Base-by-base conservation (phyloP, 2,113 vertebrate species). In the Prunella fulvescens region DNA sequence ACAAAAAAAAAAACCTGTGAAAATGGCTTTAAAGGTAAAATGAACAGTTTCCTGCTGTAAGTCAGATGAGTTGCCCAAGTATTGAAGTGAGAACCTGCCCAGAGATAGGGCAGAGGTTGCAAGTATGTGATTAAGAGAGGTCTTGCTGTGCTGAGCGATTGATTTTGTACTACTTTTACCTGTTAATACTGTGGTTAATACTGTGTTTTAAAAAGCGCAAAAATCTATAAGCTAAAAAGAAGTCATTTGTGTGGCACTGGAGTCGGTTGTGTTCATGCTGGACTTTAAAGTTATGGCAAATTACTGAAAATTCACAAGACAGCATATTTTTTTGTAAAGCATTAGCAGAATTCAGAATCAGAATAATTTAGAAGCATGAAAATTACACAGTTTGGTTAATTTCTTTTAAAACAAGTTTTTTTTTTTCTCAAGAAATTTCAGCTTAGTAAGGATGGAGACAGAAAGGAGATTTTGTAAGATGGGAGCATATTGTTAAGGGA, bases 221-320 rank as follows among this genome's bases (percentile, higher is more conserved):
- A 77, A 84, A 62, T 39, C 39, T 91, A 2, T 76, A 76, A 54
- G 18, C 17, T 42, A 40, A 64, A 19, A 39, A 39, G 54, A 60
- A 64, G 31, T 50, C 0, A 25, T 47, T 58, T 42, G 5, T 37
- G 31, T 85, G 37, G 33, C 15, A 62, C 0, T 37, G 11, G 5
- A 48, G 19, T 89, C 1, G 0, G 10, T n/a, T 7, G 0, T 20
- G 24, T 71, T 90, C 25, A 12, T 0, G 0, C 26, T 79, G n/a
- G 48, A 51, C 48, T 95, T 87, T 0, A 40, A 87, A 74, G 26
- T 60, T 71, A 44, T 0, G 1, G 61, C 7, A 64, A 58, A 56
- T 92, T n/a, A 57, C 37, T 80, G 40, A 51, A 70, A 83, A 60
- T 79, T 67, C 37, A 37, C 31, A 65, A 85, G 40, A 37, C 11